Evolutionary conservation across 2,797 vertebrate species (phyloP).

Genomic region (Clarias fuscus): DNA sequence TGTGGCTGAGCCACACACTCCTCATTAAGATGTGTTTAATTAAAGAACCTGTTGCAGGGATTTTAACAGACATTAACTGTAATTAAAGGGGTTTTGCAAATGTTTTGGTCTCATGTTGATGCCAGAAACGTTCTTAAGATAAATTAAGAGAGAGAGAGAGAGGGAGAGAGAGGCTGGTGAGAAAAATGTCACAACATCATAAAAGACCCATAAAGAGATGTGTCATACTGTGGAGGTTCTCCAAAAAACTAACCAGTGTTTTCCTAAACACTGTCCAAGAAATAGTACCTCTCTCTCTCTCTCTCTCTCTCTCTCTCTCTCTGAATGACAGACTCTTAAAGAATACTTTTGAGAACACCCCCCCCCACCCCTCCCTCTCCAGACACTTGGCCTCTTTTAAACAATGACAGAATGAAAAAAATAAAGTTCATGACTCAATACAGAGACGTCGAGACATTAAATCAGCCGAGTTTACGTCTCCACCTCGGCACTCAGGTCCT

Average conservation of each 20-base stretch:
- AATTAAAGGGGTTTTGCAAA: neutral
- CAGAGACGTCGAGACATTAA: neutral
- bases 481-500: neutral
- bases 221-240: slow-evolving; percentile 71
- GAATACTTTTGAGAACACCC: neutral
- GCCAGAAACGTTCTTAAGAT: neutral
- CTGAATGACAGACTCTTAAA: neutral
- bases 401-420: neutral
- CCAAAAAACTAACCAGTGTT: slow-evolving; percentile 71
- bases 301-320: slow-evolving; percentile 54
- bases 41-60: neutral
- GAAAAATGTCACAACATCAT: slow-evolving; percentile 71
- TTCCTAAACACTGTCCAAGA: slow-evolving; percentile 72
- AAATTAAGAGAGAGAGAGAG: neutral
- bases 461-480: neutral
- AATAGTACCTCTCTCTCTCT: slow-evolving; percentile 57
- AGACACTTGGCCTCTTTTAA: slow-evolving; percentile 8
- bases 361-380: neutral
- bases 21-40: slow-evolving; percentile 20
- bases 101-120: neutral
- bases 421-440: neutral
- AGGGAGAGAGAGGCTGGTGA: slow-evolving; percentile 46
- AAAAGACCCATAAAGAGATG: slow-evolving; percentile 70
- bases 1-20: neutral
- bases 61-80: neutral